A percentile compares a stretch with the other conserved stretches of the same genome.
Conservation (phyloP, 2,797 vertebrate genomes). For the Phoxinus dragarum region DNA sequence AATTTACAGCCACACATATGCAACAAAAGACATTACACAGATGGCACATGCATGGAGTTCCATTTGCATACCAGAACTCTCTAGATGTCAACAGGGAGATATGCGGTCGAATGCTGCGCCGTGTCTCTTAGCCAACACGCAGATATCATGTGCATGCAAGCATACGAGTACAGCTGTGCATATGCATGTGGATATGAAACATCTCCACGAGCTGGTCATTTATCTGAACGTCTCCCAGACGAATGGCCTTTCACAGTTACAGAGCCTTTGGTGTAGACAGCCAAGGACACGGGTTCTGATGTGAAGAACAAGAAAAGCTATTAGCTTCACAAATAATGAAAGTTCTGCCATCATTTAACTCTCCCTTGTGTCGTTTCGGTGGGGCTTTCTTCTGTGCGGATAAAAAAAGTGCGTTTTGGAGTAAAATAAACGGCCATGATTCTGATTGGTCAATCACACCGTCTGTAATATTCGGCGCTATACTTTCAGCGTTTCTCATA, state of each 20-base stretch:
- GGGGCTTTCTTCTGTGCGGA: not conserved
- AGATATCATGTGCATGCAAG: slow-evolving; percentile 26
- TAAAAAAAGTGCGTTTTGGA: not conserved
- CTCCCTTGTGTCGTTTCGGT: not conserved
- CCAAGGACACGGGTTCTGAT: not conserved
- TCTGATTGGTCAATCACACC: not conserved
- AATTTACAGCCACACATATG: slow-evolving; percentile 54
- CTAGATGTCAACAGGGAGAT: slow-evolving; percentile 57
- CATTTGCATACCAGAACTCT: slow-evolving; percentile 61
- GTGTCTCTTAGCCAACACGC: slow-evolving; percentile 33
- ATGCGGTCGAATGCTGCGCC: slow-evolving; percentile 46
- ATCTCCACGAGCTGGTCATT: slow-evolving; percentile 22
- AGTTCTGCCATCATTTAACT: not conserved
- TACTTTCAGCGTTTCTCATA: not conserved
- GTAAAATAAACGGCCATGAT: not conserved
- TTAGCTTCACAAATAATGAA: slow-evolving; percentile 11
- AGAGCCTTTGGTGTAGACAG: not conserved
- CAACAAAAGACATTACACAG: slow-evolving; percentile 58
- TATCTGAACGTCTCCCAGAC: not conserved
- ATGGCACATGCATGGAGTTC: slow-evolving; percentile 59
- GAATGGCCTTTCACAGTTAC: slow-evolving; percentile 14
- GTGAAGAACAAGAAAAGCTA: not conserved
- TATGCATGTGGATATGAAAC: slow-evolving; percentile 11
- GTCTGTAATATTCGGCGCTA: not conserved
- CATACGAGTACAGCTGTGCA: slow-evolving; percentile 26